Base-by-base conservation (phyloP, 2,797 vertebrate species). In the Hyperoplus lanceolatus region DNA sequence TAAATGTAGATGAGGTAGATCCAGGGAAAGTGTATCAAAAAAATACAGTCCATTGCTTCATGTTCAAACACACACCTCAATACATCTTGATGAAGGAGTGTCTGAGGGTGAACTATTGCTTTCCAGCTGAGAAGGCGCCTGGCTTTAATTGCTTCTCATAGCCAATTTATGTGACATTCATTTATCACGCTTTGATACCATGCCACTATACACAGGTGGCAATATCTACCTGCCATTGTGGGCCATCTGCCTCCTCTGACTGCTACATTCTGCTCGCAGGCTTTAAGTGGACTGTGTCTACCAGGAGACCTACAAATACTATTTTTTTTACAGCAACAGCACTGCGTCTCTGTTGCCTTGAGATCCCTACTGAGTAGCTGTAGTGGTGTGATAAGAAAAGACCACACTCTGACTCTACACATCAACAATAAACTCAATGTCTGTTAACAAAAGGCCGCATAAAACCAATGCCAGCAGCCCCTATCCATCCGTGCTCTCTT, bases 351-450 rank as follows among this genome's bases (percentile, higher is more conserved):
- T 51, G 80, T 83, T 69, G 53, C 78, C 63, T 77, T 15, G 48
- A 75, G 69, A 77, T 81, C 86, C 80, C 78, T n/a, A 41, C 80
- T 70, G 83, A 86, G 79, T 70, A 69, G 70, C 89, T 88, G 86
- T 51, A 75, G 55, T 71, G 15, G 54, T 53, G 81, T 10, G 82
- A 91, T 87, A 91, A 89, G 82, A 63, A 56, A 48, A 78, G 71
- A 89, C 79, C 79, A 79, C 77, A 83, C 80, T 84, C 29, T 29
- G 29, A 29, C 29, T 29, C 69, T 54, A 81, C 74, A 76, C 85
- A 81, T 90, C 88, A 91, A 84, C 85, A 91, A 86, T 81, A 74
- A 90, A 87, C 88, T 86, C 73, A 82, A 75, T 76, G 84, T 86
- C 77, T 86, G 3, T 83, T 55, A 69, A 88, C 84, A 87, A 90